phyloP scores from a whole-genome alignment of 2,113 vertebrate genomes.

The Nothobranchius kuhntae region DNA sequence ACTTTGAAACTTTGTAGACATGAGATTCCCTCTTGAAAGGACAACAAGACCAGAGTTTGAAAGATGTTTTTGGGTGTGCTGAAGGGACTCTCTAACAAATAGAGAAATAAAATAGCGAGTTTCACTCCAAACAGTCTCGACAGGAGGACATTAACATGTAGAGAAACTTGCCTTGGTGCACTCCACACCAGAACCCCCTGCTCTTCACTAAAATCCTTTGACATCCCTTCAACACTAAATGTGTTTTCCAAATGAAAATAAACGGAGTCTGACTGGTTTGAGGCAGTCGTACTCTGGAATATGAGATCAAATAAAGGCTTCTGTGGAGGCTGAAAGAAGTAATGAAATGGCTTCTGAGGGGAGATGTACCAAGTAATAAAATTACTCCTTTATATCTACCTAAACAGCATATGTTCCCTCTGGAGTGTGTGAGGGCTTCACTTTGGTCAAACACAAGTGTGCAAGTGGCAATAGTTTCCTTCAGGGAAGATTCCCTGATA shows the following conservation, averaged over 20 bases:
- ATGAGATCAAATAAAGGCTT: constrained; percentile 86
- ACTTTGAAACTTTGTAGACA: neutral
- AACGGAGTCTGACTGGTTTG: constrained; percentile 79
- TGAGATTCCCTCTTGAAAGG: neutral
- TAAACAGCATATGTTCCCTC: constrained; percentile 82
- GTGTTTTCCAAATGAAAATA: constrained; percentile 88
- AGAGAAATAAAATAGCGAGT: constrained; percentile 61
- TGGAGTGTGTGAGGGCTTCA: constrained; percentile 77
- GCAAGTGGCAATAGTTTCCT: constrained; percentile 81
- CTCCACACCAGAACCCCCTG: constrained; percentile 49
- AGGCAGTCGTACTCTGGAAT: constrained; percentile 81
- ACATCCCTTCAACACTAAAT: constrained; percentile 80
- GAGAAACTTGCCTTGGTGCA: constrained; percentile 60
- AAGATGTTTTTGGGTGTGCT: constrained; percentile 21
- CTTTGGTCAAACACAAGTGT: constrained; percentile 80
- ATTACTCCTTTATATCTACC: constrained; percentile 84
- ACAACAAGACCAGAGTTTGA: constrained; percentile 3
- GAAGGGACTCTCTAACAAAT: constrained; percentile 23
- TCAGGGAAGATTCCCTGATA: constrained; percentile 77
- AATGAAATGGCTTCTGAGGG: constrained; percentile 82
- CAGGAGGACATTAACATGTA: constrained; percentile 76
- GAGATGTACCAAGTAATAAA: constrained; percentile 84
- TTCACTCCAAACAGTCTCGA: constrained; percentile 62
- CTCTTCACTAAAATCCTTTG: constrained; percentile 62
- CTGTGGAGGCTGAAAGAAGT: constrained; percentile 79